Evolutionary conservation across 2,888 invertebrate species (phyloP), one percentile per base, ranked within the genome.

Genomic region (Hirtodrosophila duncani): DNA sequence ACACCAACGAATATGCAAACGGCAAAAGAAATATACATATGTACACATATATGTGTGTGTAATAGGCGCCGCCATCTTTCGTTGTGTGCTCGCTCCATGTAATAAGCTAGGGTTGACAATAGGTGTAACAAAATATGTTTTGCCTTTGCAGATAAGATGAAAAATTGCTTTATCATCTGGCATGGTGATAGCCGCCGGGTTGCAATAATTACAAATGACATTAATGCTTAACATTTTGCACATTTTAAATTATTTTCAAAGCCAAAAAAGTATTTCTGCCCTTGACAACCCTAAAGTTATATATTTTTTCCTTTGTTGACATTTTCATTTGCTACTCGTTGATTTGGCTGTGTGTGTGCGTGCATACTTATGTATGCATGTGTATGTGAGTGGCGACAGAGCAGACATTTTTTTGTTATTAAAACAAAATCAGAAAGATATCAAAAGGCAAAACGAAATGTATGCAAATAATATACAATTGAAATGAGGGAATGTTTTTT

Each of bases 51-150:
- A 49, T 58, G 27, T 11, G 48, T 56, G 64, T 78, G 69, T 78
- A 68, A 72, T 59, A 63, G 74, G 69, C 78, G 74, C 78, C 70
- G 70, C 70, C 70, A 70, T 70, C 74, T 70, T 70, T 59, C 64
- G 74, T 74, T 74, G n/a, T n/a, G n/a, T n/a, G n/a, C n/a, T n/a
- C 46, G 63, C 67, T 64, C 77, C 72, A 77, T 70, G 69, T 77
- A 70, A 70, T 65, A 58, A 72, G 55, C 77, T 72, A 70, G 70
- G 78, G 70, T 72, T 70, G 69, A 53, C 78, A 74, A 57, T 45
- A 51, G 39, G 18, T 36, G 14, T 24, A 45, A 11, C 3, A 14
- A 26, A 18, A 2, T 16, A 8, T 9, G 4, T 24, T 8, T 2
- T 4, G n/a, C 14, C 5, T 27, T 6, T 4, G n/a, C 4, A n/a